phyloP scores from a whole-genome alignment of 37 sponge, comb jelly and placozoan genomes.

The Beroe forskalii region DNA sequence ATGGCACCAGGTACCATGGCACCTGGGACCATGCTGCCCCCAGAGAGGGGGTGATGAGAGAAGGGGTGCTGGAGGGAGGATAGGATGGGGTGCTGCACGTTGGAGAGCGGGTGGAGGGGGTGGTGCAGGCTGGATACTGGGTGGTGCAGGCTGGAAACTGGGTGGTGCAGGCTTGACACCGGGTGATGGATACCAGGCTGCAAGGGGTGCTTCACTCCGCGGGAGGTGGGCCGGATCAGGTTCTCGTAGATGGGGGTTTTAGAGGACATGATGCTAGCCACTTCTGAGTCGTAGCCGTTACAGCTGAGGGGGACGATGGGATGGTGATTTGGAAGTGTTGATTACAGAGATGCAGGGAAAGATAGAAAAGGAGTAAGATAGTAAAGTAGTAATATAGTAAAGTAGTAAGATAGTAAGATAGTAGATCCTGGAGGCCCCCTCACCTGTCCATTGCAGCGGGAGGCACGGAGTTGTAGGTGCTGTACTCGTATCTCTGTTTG shows the following conservation, averaged over 20 bases:
- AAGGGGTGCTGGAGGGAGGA: background rate
- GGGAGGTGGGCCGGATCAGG: background rate
- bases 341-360: too few relatives aligned
- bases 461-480: background rate
- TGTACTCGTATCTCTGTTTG: background rate
- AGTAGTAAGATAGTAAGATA: too few relatives aligned
- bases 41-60: background rate
- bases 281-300: conserved; percentile 7
- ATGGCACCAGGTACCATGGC: background rate
- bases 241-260: conserved; percentile 34
- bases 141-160: conserved; percentile 10
- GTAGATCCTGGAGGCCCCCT: too few relatives aligned
- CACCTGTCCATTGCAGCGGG: background rate
- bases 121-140: conserved; percentile 20
- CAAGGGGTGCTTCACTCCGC: background rate
- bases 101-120: conserved; percentile 4
- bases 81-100: conserved; percentile 12
- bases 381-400: too few relatives aligned
- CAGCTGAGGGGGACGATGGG: background rate
- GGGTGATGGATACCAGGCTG: background rate
- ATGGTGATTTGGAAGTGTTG: too few relatives aligned
- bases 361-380: too few relatives aligned
- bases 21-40: background rate
- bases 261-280: conserved; percentile 27
- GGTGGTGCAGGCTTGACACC: background rate